phyloP scores from a whole-genome alignment of 1,140 invertebrate genomes.

The Drosophila novamexicana region DNA sequence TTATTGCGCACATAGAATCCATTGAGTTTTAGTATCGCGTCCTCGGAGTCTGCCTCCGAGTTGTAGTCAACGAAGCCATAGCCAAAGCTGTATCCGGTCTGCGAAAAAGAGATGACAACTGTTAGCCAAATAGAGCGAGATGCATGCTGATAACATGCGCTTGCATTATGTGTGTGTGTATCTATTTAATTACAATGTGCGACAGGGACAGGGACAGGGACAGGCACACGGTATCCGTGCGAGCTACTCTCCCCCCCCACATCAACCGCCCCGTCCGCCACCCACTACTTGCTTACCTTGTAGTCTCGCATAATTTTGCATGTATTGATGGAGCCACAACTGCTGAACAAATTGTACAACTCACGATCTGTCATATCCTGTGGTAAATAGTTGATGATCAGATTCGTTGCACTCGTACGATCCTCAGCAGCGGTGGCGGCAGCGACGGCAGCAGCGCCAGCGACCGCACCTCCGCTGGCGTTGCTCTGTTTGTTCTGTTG shows the following conservation, averaged over 20 bases:
- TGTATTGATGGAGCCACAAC: slow-evolving; percentile 93
- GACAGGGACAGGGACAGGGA: slow-evolving; percentile 18
- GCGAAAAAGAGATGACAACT: slow-evolving; percentile 63
- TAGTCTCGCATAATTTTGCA: slow-evolving; percentile 96
- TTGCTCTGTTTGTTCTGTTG: slow-evolving; percentile 5
- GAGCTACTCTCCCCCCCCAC: not conserved
- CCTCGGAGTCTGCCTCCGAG: slow-evolving; percentile 91
- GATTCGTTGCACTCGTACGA: slow-evolving; percentile 87
- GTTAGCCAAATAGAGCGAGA: slow-evolving; percentile 8
- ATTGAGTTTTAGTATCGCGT: slow-evolving; percentile 94
- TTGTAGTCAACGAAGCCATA: slow-evolving; percentile 98
- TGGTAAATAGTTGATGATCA: slow-evolving; percentile 98
- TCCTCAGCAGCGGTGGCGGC: slow-evolving; percentile 23
- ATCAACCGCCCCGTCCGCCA: not conserved
- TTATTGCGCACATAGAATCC: slow-evolving; percentile 95
- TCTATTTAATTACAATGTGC: slow-evolving; percentile 22
- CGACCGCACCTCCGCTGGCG: not conserved
- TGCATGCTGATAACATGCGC: not conserved
- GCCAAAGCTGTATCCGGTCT: slow-evolving; percentile 97
- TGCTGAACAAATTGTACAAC: slow-evolving; percentile 94
- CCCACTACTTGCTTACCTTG: slow-evolving; percentile 86
- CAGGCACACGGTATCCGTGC: not conserved
- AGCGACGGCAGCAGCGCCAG: not conserved
- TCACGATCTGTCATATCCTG: slow-evolving; percentile 97
- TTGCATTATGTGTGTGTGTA: not conserved